Evolutionary conservation across 2,888 invertebrate genomes (phyloP), one percentile per base, ranked within the genome.

Genomic region (Encarsia formosa): DNA sequence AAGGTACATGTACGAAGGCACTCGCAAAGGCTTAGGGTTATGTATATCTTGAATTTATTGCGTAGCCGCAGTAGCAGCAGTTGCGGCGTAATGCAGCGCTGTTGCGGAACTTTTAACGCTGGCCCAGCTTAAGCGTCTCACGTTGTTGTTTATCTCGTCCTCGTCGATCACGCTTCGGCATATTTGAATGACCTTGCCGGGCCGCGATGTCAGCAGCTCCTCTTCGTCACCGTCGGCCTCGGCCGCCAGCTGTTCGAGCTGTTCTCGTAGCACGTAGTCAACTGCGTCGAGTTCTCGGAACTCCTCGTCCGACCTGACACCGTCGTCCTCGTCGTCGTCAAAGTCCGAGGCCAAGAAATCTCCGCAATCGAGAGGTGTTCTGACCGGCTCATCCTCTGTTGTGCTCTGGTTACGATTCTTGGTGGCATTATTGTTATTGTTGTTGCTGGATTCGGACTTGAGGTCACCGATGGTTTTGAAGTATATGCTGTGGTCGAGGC

Each of bases 391-490:
- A 8, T 22, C 8, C 24, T 23, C 29, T 34, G 23, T 8, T 35
- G 18, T n/a, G 22, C 6, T 32, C 3, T 23, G 11, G 23, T 35
- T 26, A 26, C 20, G 5, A 8, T 45, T 38, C 15, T 9, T n/a
- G 5, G 29, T 20, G 6, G 18, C 40, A 19, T 49, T 52, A 22
- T 34, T 63, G 29, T 61, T 65, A 32, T 62, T n/a, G 5, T 2
- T 11, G 24, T 20, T 32, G n/a, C 13, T 23, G 9, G 29, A 8
- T 26, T 29, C 13, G 13, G 29, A 29, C 8, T 67, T 65, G 1
- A 72, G 64, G 42, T 73, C 73, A 3, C 73, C 73, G 22, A 73
- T 66, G 0, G 73, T 73, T 57, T 73, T 71, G 52, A 73, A 73
- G 46, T 73, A 73, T 32, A 73, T 73, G 38, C 73, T 73, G 46